These are phyloP conservation scores for Pseudotriccus pelzelni DNA, from an alignment of 2,797 vertebrate species.

Conservation along the genomic window DNA sequence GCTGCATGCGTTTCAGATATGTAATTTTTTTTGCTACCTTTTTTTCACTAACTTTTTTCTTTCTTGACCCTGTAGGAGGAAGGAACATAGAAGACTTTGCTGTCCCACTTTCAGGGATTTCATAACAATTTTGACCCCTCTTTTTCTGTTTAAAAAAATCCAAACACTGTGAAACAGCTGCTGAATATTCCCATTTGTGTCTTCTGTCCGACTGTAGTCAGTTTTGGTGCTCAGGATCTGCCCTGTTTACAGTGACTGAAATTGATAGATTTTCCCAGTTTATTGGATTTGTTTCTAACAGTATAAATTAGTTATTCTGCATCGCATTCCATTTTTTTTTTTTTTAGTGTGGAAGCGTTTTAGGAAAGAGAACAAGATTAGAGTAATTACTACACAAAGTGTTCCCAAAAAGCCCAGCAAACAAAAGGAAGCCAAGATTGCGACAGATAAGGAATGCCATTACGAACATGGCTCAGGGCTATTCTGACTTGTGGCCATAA, in stretches of 20 bases:
- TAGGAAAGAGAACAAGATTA: neutral
- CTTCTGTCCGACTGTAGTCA: neutral
- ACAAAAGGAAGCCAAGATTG: constrained; percentile 32
- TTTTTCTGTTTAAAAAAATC: neutral
- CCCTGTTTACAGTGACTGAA: neutral
- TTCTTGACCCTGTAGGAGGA: neutral
- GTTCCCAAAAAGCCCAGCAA: constrained; percentile 15
- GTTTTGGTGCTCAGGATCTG: neutral
- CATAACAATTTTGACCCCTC: neutral
- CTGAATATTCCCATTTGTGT: neutral
- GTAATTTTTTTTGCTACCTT: neutral
- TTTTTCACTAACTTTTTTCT: neutral
- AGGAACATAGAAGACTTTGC: neutral
- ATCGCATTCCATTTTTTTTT: neutral
- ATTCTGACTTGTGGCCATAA: neutral
- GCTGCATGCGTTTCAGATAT: neutral
- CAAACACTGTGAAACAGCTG: neutral
- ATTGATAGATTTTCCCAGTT: neutral
- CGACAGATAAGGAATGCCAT: neutral
- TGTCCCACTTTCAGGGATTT: neutral
- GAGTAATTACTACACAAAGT: neutral
- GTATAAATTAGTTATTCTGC: neutral
- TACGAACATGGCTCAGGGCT: neutral
- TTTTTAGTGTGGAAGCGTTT: neutral
- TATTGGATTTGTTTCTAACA: neutral